A percentile compares a stretch with the other conserved stretches of the same genome.
Evolutionary conservation across 1,140 invertebrate genomes (phyloP).

Genomic region (Drosophila repleta): DNA sequence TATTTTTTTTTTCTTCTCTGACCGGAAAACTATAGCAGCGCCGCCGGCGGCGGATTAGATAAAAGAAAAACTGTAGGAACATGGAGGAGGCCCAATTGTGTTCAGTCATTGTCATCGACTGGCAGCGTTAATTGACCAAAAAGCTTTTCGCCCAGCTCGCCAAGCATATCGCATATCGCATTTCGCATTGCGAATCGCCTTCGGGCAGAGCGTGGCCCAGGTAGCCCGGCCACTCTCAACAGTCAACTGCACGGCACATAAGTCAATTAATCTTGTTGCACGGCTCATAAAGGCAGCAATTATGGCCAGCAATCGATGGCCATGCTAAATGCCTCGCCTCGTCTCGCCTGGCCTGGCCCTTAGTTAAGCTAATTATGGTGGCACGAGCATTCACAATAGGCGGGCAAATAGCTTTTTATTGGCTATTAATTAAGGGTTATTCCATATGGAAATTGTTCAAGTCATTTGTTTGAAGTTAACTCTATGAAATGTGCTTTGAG

Average conservation of each 20-base stretch:
- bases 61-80: conserved; percentile 26
- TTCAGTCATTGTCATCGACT: conserved; percentile 38
- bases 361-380: conserved; percentile 26
- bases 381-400: conserved; percentile 12
- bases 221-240: conserved; percentile 1
- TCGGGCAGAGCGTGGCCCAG: conserved; percentile 13
- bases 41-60: conserved; percentile 34
- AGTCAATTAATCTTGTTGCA: conserved; percentile 43
- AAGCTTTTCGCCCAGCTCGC: conserved; percentile 14
- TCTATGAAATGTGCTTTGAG: too few species aligned
- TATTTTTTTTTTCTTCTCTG: neutral
- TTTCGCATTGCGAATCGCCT: neutral
- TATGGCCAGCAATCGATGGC: conserved; percentile 28
- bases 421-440: conserved; percentile 9
- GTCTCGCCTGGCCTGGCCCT: neutral
- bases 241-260: conserved; percentile 14
- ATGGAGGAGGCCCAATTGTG: conserved; percentile 27
- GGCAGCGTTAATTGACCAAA: conserved; percentile 40
- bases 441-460: conserved; percentile 6
- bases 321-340: conserved; percentile 13
- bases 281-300: conserved; percentile 32
- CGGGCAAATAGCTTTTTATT: conserved; percentile 28
- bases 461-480: too few species aligned
- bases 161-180: conserved; percentile 31
- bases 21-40: conserved; percentile 28